Percentiles rank a stretch among this genome's conserved stretches.
phyloP scores from a whole-genome alignment of 1,140 invertebrate genomes.

The Fopius arisanus region DNA sequence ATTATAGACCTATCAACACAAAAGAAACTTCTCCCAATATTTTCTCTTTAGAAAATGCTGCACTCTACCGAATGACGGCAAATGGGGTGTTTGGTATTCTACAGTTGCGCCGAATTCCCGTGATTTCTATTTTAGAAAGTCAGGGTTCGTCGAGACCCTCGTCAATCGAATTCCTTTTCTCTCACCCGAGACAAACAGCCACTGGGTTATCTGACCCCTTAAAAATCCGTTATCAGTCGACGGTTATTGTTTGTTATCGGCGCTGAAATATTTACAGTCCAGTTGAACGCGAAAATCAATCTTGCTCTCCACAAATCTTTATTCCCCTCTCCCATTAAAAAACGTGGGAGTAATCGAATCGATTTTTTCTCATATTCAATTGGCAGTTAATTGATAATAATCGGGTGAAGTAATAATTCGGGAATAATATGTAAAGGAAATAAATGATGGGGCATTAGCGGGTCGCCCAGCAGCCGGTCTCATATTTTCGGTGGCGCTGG shows the following conservation, averaged over 20 bases:
- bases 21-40: too few species aligned
- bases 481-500: slow-evolving; percentile 64
- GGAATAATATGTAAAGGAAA: slow-evolving; percentile 63
- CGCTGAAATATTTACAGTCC: slow-evolving; percentile 36
- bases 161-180: slow-evolving; percentile 29
- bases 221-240: slow-evolving; percentile 39
- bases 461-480: slow-evolving; percentile 57
- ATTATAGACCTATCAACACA: too few species aligned
- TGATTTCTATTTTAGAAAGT: slow-evolving; percentile 3
- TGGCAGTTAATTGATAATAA: neutral
- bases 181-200: neutral
- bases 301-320: too few species aligned
- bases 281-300: neutral
- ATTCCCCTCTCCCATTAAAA: too few species aligned
- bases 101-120: neutral
- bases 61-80: too few species aligned
- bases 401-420: slow-evolving; percentile 61
- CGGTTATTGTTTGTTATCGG: slow-evolving; percentile 47
- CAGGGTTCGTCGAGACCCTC: slow-evolving; percentile 25
- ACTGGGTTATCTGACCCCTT: neutral
- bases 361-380: neutral
- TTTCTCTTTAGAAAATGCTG: too few species aligned
- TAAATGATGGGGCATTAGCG: slow-evolving; percentile 62
- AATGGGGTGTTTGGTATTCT: slow-evolving; percentile 18
- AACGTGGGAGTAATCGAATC: neutral